phyloP scores from a whole-genome alignment of 2,888 invertebrate genomes.

The Kuschelorhynchus macadamiae region DNA sequence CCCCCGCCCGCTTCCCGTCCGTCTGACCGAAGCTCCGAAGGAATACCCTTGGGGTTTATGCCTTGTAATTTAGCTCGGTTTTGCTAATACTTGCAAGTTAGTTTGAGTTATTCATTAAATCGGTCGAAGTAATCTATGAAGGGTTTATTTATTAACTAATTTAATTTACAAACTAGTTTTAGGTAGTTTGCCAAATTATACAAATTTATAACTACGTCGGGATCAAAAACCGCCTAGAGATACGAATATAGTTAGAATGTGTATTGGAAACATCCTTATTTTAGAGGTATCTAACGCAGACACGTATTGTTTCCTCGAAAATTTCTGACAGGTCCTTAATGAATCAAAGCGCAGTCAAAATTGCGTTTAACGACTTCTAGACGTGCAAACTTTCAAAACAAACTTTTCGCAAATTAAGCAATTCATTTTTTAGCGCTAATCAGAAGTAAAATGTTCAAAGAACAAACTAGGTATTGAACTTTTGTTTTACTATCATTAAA shows the following conservation, averaged over 20 bases:
- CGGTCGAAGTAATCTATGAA: constrained; percentile 51
- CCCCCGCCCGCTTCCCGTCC: constrained; percentile 43
- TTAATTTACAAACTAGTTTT: constrained; percentile 51
- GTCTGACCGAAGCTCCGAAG: constrained; percentile 44
- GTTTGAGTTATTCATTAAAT: constrained; percentile 54
- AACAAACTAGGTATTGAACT: no score
- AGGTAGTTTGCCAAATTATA: constrained; percentile 46
- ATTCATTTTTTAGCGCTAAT: no score
- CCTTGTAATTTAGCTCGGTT: constrained; percentile 61
- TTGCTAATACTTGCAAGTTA: constrained; percentile 57
- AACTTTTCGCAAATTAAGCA: no score
- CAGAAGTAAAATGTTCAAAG: no score
- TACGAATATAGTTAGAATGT: constrained; percentile 9
- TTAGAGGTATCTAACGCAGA: no score
- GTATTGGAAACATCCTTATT: no score
- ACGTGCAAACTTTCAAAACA: no score
- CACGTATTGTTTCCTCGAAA: no score
- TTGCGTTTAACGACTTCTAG: no score
- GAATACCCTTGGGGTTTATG: constrained; percentile 58
- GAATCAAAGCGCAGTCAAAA: no score
- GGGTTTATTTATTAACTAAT: constrained; percentile 53
- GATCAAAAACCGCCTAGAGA: constrained; percentile 31
- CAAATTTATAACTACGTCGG: constrained; percentile 36
- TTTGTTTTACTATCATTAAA: no score
- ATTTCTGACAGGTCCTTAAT: no score